These are phyloP conservation scores for Epinotia brunnichana DNA, from an alignment of 2,888 invertebrate genomes.

Conservation along the genomic window DNA sequence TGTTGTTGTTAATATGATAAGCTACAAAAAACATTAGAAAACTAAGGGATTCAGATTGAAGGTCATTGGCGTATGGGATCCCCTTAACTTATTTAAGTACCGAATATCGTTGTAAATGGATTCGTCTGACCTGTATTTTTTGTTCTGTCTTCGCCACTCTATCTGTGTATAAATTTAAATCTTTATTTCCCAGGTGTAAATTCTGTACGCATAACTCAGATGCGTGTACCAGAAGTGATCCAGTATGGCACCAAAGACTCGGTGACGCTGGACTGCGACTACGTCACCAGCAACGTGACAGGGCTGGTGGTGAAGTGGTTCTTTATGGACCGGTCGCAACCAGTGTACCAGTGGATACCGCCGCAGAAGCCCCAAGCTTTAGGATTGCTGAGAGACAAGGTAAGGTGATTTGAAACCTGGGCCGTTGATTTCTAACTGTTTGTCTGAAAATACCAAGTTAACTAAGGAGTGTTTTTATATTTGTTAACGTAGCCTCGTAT, in stretches of 20 bases:
- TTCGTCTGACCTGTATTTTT: too few relatives aligned
- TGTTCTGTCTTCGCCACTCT: too few relatives aligned
- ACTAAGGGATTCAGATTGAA: too few relatives aligned
- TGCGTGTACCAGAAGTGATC: conserved; percentile 85
- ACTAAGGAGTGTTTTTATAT: too few relatives aligned
- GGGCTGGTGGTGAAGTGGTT: conserved; percentile 91
- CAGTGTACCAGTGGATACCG: conserved; percentile 93
- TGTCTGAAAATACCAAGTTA: too few relatives aligned
- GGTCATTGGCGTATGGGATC: too few relatives aligned
- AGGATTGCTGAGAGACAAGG: conserved; percentile 78
- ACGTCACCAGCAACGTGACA: conserved; percentile 85
- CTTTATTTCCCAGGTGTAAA: conserved; percentile 73
- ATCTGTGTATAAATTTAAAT: too few relatives aligned
- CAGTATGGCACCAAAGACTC: conserved; percentile 83
- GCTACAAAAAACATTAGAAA: too few relatives aligned
- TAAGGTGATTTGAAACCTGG: conserved; percentile 44
- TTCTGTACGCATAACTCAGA: conserved; percentile 84
- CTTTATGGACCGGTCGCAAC: conserved; percentile 85
- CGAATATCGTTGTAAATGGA: too few relatives aligned
- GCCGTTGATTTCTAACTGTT: neutral
- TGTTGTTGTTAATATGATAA: too few relatives aligned
- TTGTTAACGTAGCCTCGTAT: too few relatives aligned
- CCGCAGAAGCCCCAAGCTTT: conserved; percentile 87
- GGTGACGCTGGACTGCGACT: conserved; percentile 89
- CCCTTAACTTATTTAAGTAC: too few relatives aligned